Conservation (phyloP, 2,113 vertebrate species). For the Capreolus pygargus region DNA sequence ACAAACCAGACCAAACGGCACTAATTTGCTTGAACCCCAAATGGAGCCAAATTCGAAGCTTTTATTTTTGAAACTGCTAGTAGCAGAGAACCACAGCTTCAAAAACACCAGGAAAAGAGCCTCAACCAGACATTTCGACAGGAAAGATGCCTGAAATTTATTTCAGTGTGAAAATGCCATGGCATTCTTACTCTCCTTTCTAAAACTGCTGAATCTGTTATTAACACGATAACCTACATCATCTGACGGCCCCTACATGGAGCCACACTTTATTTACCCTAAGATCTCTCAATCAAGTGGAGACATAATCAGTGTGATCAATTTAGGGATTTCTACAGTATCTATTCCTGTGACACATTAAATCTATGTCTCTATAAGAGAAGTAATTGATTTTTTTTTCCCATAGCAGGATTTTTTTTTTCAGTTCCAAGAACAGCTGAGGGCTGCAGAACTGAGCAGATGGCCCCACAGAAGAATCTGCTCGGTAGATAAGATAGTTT, state of each 20-base stretch:
- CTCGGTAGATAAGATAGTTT: not conserved
- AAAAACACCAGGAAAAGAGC: slow-evolving; percentile 9
- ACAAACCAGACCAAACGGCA: not conserved
- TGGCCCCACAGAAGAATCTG: not conserved
- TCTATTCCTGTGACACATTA: not conserved
- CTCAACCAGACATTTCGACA: not conserved
- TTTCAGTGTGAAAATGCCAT: too few relatives aligned
- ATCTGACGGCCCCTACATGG: not conserved
- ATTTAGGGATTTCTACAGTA: not conserved
- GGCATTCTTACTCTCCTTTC: not conserved
- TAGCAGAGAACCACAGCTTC: not conserved
- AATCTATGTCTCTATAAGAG: not conserved
- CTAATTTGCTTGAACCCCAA: not conserved
- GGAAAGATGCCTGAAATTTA: not conserved
- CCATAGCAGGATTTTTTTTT: not conserved
- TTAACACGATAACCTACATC: not conserved
- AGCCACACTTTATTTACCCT: not conserved
- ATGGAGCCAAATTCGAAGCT: not conserved
- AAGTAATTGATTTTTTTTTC: slow-evolving; percentile 32
- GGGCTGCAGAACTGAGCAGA: not conserved
- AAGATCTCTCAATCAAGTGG: not conserved
- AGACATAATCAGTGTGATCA: not conserved
- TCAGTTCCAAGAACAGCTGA: slow-evolving; percentile 32
- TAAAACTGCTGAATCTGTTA: not conserved
- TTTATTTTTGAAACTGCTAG: slow-evolving; percentile 2